phyloP scores from a whole-genome alignment of 2,888 invertebrate genomes.

The Spodoptera exigua region DNA sequence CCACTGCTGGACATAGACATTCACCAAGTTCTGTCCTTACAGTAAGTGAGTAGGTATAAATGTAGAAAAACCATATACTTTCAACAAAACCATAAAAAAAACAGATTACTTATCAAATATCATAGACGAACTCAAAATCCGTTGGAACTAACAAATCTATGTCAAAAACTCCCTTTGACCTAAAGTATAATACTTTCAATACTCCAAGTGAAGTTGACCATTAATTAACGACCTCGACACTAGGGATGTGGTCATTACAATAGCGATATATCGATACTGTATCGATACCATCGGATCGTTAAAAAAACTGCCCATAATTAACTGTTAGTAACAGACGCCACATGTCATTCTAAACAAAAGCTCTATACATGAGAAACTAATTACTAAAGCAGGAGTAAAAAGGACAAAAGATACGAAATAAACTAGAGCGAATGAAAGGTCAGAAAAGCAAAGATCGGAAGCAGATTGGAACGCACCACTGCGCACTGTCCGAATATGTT shows the following conservation, averaged over 20 bases:
- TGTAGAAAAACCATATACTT: too few relatives aligned
- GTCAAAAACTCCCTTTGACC: constrained; percentile 20
- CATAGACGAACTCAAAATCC: too few relatives aligned
- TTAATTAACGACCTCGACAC: constrained; percentile 50
- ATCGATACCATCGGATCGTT: constrained; percentile 76
- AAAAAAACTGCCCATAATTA: constrained; percentile 78
- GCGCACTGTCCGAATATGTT: constrained; percentile 82
- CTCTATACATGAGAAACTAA: constrained; percentile 85
- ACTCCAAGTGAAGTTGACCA: constrained; percentile 14
- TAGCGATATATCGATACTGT: constrained; percentile 65
- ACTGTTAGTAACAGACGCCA: constrained; percentile 78
- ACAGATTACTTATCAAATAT: too few relatives aligned
- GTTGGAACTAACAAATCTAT: constrained; percentile 45
- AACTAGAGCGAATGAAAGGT: constrained; percentile 63
- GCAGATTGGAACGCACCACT: constrained; percentile 86
- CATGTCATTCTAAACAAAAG: constrained; percentile 87
- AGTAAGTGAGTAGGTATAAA: too few relatives aligned
- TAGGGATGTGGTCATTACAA: constrained; percentile 56
- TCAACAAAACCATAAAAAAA: too few relatives aligned
- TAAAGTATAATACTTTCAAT: constrained; percentile 35
- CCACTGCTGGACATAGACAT: too few relatives aligned
- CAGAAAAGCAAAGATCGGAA: constrained; percentile 78
- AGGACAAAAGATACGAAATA: constrained; percentile 57
- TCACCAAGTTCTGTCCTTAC: too few relatives aligned
- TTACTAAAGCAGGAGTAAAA: constrained; percentile 72